A percentile compares a stretch with the other conserved stretches of the same genome.
Evolutionary conservation across 2,888 invertebrate species (phyloP).

Genomic region (Nasonia oneida): DNA sequence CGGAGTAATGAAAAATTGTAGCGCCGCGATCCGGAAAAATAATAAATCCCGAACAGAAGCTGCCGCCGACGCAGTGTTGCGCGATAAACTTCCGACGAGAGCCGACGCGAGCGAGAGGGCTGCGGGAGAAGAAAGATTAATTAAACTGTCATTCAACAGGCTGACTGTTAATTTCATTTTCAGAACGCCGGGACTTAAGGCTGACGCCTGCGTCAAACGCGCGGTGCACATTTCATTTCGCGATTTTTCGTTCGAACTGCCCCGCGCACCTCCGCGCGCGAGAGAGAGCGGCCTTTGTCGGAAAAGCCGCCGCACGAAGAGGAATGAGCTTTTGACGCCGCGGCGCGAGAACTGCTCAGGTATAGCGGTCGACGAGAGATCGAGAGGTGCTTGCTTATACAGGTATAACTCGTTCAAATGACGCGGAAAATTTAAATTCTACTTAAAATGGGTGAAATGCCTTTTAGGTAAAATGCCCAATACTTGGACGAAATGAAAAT

Average conservation of each 20-base stretch:
- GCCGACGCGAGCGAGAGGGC: neutral
- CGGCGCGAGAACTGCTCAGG: too few species aligned
- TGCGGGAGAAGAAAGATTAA: slow-evolving; percentile 61
- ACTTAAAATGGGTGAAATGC: too few species aligned
- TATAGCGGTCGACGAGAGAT: too few species aligned
- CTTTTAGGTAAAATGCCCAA: too few species aligned
- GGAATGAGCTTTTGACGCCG: neutral
- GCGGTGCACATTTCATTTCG: slow-evolving; percentile 22
- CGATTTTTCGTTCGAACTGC: slow-evolving; percentile 18
- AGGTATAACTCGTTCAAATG: too few species aligned
- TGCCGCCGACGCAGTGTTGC: slow-evolving; percentile 19
- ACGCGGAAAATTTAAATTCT: too few species aligned
- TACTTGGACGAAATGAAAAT: too few species aligned
- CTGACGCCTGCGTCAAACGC: neutral
- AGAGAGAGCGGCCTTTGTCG: neutral
- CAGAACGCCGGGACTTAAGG: slow-evolving; percentile 24
- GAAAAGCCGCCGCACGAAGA: neutral
- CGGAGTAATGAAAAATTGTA: slow-evolving; percentile 13
- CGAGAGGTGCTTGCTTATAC: too few species aligned
- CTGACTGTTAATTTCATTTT: slow-evolving; percentile 49
- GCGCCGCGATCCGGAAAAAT: neutral
- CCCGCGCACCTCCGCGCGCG: neutral
- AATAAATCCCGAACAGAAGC: slow-evolving; percentile 15
- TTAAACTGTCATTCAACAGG: slow-evolving; percentile 67
- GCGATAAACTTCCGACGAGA: slow-evolving; percentile 23